Conservation (phyloP, 2,888 invertebrate genomes). For the Tryphoninae sp. region DNA sequence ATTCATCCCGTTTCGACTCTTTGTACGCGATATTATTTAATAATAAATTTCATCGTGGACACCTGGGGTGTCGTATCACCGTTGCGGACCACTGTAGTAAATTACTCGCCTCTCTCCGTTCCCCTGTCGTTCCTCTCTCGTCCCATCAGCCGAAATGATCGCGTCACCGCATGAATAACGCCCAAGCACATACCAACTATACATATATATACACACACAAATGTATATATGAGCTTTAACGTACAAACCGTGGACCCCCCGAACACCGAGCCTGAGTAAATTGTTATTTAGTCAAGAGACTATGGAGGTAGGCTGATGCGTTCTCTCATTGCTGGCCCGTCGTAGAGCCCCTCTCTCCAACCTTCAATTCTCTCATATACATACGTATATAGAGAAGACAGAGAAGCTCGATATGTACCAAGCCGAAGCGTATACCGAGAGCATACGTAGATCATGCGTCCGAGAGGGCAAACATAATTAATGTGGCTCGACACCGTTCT, state of each 20-base stretch:
- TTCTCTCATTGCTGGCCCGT: slow-evolving; percentile 7
- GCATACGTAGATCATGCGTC: slow-evolving; percentile 56
- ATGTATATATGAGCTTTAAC: slow-evolving; percentile 5
- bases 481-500: slow-evolving; percentile 56
- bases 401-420: slow-evolving; percentile 14
- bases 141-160: slow-evolving; percentile 36
- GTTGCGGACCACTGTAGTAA: slow-evolving; percentile 21
- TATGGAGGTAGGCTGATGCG: slow-evolving; percentile 23
- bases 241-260: slow-evolving; percentile 30
- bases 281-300: slow-evolving; percentile 56
- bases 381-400: neutral
- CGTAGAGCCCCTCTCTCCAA: neutral
- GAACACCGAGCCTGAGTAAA: slow-evolving; percentile 47
- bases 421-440: neutral
- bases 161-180: slow-evolving; percentile 40
- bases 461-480: slow-evolving; percentile 63
- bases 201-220: slow-evolving; percentile 7
- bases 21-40: slow-evolving; percentile 22
- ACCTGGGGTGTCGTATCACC: slow-evolving; percentile 22
- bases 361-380: slow-evolving; percentile 18
- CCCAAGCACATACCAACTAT: neutral
- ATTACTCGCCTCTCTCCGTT: slow-evolving; percentile 33
- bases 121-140: slow-evolving; percentile 4
- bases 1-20: neutral
- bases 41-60: slow-evolving; percentile 25